A percentile compares a stretch with the other conserved stretches of the same genome.
Evolutionary conservation across 2,797 vertebrate species (phyloP).

Genomic region (Neomorphus geoffroyi): DNA sequence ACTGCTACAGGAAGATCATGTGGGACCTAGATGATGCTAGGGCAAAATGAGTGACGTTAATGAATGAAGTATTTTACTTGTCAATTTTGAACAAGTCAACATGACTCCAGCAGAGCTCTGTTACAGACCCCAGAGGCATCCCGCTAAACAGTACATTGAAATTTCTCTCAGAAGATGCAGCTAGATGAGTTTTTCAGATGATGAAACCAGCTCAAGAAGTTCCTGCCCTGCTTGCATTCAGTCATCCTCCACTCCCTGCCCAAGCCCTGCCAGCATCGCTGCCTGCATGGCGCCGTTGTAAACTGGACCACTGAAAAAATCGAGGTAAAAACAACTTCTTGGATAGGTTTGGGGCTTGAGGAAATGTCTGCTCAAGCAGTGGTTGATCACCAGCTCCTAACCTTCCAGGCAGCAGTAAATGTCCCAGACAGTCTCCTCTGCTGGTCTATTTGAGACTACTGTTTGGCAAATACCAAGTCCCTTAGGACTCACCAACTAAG

Average conservation of each 20-base stretch:
- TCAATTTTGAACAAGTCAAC: neutral
- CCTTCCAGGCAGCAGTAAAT: neutral
- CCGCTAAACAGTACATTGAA: neutral
- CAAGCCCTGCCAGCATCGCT: neutral
- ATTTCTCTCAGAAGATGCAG: neutral
- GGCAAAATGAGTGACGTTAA: neutral
- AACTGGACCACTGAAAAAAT: neutral
- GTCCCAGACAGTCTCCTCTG: neutral
- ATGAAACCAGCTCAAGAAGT: neutral
- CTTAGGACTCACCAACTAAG: neutral
- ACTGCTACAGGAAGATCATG: neutral
- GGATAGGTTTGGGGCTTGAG: neutral
- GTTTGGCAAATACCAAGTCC: neutral
- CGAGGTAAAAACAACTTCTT: neutral
- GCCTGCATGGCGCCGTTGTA: fast-evolving
- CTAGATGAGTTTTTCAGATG: neutral
- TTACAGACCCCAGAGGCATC: neutral
- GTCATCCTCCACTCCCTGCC: neutral
- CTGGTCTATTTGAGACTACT: neutral
- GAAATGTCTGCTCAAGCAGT: neutral
- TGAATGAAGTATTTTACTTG: neutral
- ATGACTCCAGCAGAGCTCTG: neutral
- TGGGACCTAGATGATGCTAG: neutral
- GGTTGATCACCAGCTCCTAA: neutral
- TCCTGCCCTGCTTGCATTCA: neutral